Percentiles rank a stretch among this genome's conserved stretches.
phyloP scores from a whole-genome alignment of 2,113 vertebrate genomes.

The Pogona vitticeps region DNA sequence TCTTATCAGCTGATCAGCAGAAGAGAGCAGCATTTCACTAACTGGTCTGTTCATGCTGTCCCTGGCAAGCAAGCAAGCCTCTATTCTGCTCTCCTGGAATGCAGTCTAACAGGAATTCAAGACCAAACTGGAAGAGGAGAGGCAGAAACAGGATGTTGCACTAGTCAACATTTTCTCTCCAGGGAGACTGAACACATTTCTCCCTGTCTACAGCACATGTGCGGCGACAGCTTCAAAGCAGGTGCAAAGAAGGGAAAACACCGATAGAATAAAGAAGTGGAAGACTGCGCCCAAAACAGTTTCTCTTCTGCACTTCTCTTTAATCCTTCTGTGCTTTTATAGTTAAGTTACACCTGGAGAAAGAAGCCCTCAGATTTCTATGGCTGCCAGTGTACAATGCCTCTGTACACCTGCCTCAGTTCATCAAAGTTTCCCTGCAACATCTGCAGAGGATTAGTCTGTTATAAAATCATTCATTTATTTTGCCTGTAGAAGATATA shows the following conservation, averaged over 20 bases:
- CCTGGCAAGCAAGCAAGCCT: background rate
- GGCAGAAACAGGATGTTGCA: background rate
- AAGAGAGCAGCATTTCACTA: background rate
- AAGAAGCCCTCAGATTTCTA: too few species aligned
- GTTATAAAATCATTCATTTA: background rate
- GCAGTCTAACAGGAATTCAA: background rate
- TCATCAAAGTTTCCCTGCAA: background rate
- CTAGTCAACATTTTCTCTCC: background rate
- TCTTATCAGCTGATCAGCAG: background rate
- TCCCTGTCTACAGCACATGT: background rate
- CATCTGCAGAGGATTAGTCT: background rate
- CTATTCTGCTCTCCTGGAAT: constrained; percentile 11
- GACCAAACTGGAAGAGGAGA: background rate
- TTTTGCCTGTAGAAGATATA: background rate
- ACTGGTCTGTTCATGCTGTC: background rate
- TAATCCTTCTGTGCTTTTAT: background rate
- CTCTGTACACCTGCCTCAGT: background rate
- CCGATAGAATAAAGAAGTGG: background rate
- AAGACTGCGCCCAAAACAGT: background rate
- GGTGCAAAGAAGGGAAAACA: background rate
- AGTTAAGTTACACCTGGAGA: too few species aligned
- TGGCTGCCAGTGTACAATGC: background rate
- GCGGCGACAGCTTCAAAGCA: background rate
- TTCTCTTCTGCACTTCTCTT: background rate
- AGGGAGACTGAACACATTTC: background rate